Percentiles rank a stretch among this genome's conserved stretches.
Conservation (phyloP, 2,888 invertebrate genomes). For the Liopterus haemorrhoidalis region DNA sequence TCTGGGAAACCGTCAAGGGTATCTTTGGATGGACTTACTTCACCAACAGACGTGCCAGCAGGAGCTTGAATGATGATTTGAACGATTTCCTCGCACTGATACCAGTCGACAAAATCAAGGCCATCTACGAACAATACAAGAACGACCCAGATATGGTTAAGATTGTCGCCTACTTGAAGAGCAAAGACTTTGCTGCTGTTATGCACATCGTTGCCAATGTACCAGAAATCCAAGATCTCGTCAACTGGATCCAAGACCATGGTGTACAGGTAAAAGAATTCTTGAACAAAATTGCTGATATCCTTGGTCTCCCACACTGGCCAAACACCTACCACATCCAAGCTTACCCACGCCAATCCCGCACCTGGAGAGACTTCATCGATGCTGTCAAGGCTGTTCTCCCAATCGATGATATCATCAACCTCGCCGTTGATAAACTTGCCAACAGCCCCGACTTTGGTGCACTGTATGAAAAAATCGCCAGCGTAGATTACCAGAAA, state of each 20-base stretch:
- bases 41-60: slow-evolving; percentile 7
- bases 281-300: slow-evolving; percentile 7
- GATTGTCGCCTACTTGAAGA: slow-evolving; percentile 33
- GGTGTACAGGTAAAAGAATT: not conserved
- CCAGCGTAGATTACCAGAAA: slow-evolving; percentile 27
- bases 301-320: slow-evolving; percentile 7
- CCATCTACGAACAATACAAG: slow-evolving; percentile 30
- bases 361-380: slow-evolving; percentile 19
- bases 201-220: slow-evolving; percentile 25
- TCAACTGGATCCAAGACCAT: not conserved
- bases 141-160: slow-evolving; percentile 33
- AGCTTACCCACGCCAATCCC: too few species aligned
- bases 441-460: slow-evolving; percentile 32
- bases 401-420: slow-evolving; percentile 29
- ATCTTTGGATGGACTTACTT: slow-evolving; percentile 6
- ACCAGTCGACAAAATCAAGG: slow-evolving; percentile 32
- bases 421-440: slow-evolving; percentile 28
- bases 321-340: too few species aligned
- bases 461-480: slow-evolving; percentile 31
- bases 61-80: slow-evolving; percentile 26
- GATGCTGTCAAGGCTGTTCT: slow-evolving; percentile 33
- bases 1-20: slow-evolving; percentile 9
- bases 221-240: slow-evolving; percentile 23
- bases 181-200: slow-evolving; percentile 32
- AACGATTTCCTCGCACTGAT: slow-evolving; percentile 32